Base-by-base conservation (phyloP, 2,797 vertebrate species). In the Enteromius mattozi region DNA sequence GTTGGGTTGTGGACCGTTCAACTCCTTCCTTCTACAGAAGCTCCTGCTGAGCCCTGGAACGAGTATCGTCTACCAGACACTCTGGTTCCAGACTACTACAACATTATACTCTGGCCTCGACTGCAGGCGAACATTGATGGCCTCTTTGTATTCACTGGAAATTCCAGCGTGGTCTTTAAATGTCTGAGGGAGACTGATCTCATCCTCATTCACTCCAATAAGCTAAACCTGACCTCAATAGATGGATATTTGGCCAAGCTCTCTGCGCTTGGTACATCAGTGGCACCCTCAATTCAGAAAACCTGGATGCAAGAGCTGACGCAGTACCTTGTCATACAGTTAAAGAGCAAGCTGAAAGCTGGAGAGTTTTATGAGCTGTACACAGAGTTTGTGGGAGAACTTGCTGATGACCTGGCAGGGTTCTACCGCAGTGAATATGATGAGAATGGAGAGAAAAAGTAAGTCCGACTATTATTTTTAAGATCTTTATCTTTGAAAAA, bases 341-440 rank as follows among this genome's bases (percentile, higher is more conserved):
- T 96, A 33, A 2, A 0, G 0, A 0, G 2, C 0, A 0, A 0
- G 0, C 92, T 96, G 87, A 4, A 42, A 81, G 3, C 0, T 0
- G 82, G 71, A 27, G 30, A n/a, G 8, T 5, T 13, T 12, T 97
- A 97, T 0, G 71, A 24, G 3, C 92, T 97, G 84, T 1, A 68
- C 70, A 94, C 82, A 1, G 0, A 0, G 37, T 96, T 95, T 78
- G 16, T 37, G 0, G 96, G 96, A 2, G 94, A 96, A 77, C 91
- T 96, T 90, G 94, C 94, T 0, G 95, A 95, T 0, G 95, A 96
- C 70, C 92, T 96, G 86, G 92, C 90, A 0, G 96, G 96, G 66
- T 96, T 96, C 92, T 96, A 96, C 87, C 94, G 95, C 83, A 96
- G 95, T 1, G 94, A 95, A 74, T 96, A 96, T 40, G 0, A 0